Conservation (phyloP, 2,113 vertebrate species). For the Thalassarche chlororhynchos region DNA sequence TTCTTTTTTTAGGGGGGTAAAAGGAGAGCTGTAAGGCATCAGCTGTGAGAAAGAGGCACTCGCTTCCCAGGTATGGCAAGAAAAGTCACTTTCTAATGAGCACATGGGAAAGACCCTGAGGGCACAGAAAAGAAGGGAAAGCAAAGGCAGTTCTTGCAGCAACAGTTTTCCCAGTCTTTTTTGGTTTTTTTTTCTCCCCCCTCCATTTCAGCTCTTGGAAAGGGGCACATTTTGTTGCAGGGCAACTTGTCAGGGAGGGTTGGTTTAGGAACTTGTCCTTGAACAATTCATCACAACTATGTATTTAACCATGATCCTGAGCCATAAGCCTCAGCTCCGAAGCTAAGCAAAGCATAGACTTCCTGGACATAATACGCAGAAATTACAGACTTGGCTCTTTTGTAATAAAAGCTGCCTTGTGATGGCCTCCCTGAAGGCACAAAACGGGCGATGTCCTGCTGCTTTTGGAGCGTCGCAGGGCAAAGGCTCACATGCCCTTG, state of each 20-base stretch:
- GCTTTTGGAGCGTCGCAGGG: neutral
- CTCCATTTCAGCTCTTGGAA: neutral
- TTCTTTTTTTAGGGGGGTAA: neutral
- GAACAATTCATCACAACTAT: neutral
- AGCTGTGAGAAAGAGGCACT: neutral
- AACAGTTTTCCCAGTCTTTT: accelerated
- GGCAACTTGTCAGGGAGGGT: neutral
- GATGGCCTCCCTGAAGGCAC: neutral
- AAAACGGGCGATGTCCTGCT: neutral
- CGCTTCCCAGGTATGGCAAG: neutral
- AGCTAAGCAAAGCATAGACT: neutral
- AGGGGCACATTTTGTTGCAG: neutral
- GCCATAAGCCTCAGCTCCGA: neutral
- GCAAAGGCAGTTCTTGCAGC: neutral
- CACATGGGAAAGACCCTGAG: neutral
- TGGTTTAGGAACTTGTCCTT: neutral
- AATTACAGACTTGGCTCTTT: neutral
- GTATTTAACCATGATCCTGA: neutral
- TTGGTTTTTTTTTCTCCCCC: neutral
- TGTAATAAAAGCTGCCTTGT: neutral
- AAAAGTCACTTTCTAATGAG: neutral
- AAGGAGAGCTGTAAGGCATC: neutral
- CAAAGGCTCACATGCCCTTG: neutral
- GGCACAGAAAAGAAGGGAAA: neutral
- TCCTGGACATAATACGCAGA: accelerated